Conservation (phyloP, 2,797 vertebrate species). For the Esox masquinongy region DNA sequence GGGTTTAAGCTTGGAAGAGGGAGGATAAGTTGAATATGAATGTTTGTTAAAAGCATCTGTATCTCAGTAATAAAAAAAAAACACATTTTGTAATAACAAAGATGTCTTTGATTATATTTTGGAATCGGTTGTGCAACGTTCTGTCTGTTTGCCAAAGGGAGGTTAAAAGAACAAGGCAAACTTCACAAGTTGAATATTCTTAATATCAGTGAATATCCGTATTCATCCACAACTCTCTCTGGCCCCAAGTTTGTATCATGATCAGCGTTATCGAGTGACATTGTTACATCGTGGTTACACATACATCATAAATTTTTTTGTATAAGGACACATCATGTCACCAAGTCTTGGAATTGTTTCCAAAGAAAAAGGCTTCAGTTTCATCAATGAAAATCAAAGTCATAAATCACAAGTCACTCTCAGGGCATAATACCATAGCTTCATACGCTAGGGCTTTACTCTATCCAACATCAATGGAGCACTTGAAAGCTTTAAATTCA, state of each 20-base stretch:
- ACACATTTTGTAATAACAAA: conserved; percentile 12
- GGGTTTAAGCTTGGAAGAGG: not conserved
- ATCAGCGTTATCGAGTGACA: not conserved
- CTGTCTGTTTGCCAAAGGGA: conserved; percentile 25
- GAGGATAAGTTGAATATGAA: not conserved
- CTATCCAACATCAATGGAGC: not conserved
- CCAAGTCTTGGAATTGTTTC: not conserved
- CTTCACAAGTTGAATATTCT: not conserved
- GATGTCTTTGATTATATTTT: conserved; percentile 18
- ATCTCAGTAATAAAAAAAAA: conserved; percentile 10
- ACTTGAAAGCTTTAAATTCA: not conserved
- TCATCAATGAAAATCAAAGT: not conserved
- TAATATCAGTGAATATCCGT: not conserved
- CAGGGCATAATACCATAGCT: not conserved
- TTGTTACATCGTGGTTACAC: not conserved
- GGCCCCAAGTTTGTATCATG: not conserved
- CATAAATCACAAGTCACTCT: not conserved
- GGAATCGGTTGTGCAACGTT: conserved; percentile 29
- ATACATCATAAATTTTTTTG: not conserved
- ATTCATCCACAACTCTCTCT: not conserved
- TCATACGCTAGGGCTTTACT: not conserved
- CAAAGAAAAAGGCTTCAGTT: not conserved
- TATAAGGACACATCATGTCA: not conserved
- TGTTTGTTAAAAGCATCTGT: conserved; percentile 9
- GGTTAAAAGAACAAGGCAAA: conserved; percentile 33